Conservation (phyloP, 1,140 invertebrate genomes). For the Hyposmocoma kahamanoa region DNA sequence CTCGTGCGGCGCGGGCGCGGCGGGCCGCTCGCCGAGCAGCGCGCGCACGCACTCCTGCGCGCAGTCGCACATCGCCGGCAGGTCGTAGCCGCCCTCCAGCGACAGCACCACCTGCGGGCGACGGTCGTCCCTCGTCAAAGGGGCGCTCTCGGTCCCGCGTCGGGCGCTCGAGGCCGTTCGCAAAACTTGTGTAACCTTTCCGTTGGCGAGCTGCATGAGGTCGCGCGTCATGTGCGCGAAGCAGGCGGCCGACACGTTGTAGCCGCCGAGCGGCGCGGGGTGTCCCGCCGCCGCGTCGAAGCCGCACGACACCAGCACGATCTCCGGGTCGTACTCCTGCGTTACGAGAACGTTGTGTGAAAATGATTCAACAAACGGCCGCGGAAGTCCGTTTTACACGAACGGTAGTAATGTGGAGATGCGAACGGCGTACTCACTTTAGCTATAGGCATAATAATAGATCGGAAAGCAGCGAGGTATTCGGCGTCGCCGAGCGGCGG, state of each 20-base stretch:
- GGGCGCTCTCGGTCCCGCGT: too few relatives aligned
- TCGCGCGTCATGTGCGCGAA: conserved; percentile 98
- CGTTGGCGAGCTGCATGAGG: conserved; percentile 91
- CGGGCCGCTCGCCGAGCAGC: conserved; percentile 88
- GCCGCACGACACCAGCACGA: conserved; percentile 96
- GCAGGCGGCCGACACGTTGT: conserved; percentile 93
- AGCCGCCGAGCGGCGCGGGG: conserved; percentile 94
- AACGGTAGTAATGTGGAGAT: too few relatives aligned
- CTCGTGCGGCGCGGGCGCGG: conserved; percentile 85
- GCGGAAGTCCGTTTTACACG: too few relatives aligned
- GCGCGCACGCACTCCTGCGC: conserved; percentile 97
- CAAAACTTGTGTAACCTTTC: conserved; percentile 86
- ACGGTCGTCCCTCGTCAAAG: background rate
- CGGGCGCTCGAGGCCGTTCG: too few relatives aligned
- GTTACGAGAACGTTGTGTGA: too few relatives aligned
- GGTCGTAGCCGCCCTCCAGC: conserved; percentile 97
- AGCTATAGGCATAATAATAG: conserved; percentile 94
- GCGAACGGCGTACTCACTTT: too few relatives aligned
- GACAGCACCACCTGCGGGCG: conserved; percentile 81
- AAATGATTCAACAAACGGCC: too few relatives aligned
- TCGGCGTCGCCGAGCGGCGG: conserved; percentile 98
- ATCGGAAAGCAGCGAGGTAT: conserved; percentile 97
- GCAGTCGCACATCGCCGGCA: conserved; percentile 96
- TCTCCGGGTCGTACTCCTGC: conserved; percentile 93
- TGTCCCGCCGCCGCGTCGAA: conserved; percentile 98